phyloP scores from a whole-genome alignment of 2,888 invertebrate species.

The Rhodophaea formosa region DNA sequence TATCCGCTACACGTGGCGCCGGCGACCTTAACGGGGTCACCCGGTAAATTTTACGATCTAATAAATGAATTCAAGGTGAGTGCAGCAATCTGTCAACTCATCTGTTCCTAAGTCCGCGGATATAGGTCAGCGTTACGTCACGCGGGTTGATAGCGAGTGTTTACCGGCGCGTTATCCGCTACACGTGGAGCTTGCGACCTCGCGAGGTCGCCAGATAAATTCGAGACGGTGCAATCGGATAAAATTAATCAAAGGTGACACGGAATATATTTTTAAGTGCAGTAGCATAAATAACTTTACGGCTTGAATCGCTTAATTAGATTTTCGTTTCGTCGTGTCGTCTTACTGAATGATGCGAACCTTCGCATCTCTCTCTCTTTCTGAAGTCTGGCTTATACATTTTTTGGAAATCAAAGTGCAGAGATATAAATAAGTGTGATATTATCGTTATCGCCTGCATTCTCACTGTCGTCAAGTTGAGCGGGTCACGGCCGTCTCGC shows the following conservation, averaged over 20 bases:
- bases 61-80: too few relatives aligned
- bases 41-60: too few relatives aligned
- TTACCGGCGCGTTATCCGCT: neutral
- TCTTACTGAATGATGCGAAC: too few relatives aligned
- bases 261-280: neutral
- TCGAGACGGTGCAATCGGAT: neutral
- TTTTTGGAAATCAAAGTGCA: neutral
- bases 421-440: neutral
- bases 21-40: too few relatives aligned
- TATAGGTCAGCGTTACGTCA: too few relatives aligned
- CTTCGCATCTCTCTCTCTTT: too few relatives aligned
- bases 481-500: neutral
- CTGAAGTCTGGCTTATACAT: too few relatives aligned
- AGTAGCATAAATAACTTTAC: neutral
- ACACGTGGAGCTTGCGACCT: neutral
- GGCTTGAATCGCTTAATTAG: too few relatives aligned
- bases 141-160: neutral
- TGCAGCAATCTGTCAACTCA: too few relatives aligned
- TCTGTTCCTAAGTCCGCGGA: too few relatives aligned
- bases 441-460: constrained; percentile 1
- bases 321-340: too few relatives aligned
- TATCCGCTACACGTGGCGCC: too few relatives aligned
- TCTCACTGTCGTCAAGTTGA: neutral
- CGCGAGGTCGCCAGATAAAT: neutral
- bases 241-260: neutral